Conservation (phyloP, 2,797 vertebrate genomes). For the Pitangus sulphuratus region DNA sequence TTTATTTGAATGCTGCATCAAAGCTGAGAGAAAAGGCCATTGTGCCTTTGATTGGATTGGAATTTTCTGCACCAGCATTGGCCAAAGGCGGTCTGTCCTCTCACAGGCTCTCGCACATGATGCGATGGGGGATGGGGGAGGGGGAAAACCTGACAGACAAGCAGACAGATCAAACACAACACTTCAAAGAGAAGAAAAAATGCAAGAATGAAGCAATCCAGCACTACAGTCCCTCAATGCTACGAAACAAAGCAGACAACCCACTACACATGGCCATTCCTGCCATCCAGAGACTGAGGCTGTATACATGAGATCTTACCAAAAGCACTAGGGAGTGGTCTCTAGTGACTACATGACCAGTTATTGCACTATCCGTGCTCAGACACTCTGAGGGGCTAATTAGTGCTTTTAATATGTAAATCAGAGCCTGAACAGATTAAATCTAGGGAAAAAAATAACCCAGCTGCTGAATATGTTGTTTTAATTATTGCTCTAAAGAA, state of each 20-base stretch:
- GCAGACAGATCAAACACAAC: slow-evolving; percentile 84
- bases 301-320: slow-evolving; percentile 69
- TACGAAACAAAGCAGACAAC: slow-evolving; percentile 77
- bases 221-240: slow-evolving; percentile 71
- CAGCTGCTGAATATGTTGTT: slow-evolving; percentile 98
- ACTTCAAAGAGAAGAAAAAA: slow-evolving; percentile 83
- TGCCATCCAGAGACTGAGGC: slow-evolving; percentile 75
- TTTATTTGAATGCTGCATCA: slow-evolving; percentile 50
- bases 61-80: not conserved
- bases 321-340: slow-evolving; percentile 71
- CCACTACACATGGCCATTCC: slow-evolving; percentile 77
- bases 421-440: slow-evolving; percentile 94
- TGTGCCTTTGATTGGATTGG: not conserved
- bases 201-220: slow-evolving; percentile 70
- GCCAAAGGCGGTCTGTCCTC: not conserved
- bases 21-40: slow-evolving; percentile 22
- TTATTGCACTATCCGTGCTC: slow-evolving; percentile 85
- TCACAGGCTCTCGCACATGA: not conserved
- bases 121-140: not conserved
- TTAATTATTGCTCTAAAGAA: slow-evolving; percentile 86
- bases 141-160: slow-evolving; percentile 76
- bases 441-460: slow-evolving; percentile 84
- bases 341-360: slow-evolving; percentile 82
- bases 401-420: slow-evolving; percentile 99
- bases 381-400: slow-evolving; percentile 97